Conservation (phyloP, 2,888 invertebrate genomes). For the Onchidella celtica region DNA sequence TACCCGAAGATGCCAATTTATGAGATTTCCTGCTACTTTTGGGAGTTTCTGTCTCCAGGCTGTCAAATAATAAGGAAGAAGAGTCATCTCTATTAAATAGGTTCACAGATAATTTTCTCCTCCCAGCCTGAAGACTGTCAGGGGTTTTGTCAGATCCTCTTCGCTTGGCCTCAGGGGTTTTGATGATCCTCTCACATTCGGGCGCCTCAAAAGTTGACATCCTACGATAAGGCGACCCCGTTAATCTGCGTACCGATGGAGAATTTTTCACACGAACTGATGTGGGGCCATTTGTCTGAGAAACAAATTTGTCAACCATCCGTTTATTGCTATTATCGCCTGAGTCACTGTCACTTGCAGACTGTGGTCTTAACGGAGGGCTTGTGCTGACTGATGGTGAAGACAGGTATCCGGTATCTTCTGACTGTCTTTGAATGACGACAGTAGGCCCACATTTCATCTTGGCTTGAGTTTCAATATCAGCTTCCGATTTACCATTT, state of each 20-base stretch:
- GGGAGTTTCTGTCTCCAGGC: background rate
- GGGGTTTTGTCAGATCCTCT: slow-evolving; percentile 47
- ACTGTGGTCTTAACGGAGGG: background rate
- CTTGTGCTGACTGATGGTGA: background rate
- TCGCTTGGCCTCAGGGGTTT: slow-evolving; percentile 40
- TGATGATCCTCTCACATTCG: slow-evolving; percentile 31
- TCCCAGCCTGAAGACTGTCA: slow-evolving; percentile 41
- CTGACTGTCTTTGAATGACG: background rate
- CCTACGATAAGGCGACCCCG: slow-evolving; percentile 32
- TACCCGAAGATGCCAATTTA: background rate
- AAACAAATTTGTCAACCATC: background rate
- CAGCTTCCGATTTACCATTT: background rate
- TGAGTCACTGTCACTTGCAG: background rate
- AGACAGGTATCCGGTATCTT: background rate
- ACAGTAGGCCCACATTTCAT: too few relatives aligned
- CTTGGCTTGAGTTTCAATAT: background rate
- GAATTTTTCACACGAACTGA: background rate
- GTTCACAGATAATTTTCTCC: slow-evolving; percentile 42
- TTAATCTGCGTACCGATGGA: background rate
- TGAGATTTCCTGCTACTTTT: background rate
- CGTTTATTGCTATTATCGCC: background rate
- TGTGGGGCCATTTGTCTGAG: background rate
- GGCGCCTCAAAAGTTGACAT: slow-evolving; percentile 47
- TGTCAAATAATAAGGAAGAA: background rate
- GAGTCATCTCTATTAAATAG: slow-evolving; percentile 19